Percentiles rank a stretch among this genome's conserved stretches.
Conservation (phyloP, 1,140 invertebrate species). For the Lasaia peninsularis region DNA sequence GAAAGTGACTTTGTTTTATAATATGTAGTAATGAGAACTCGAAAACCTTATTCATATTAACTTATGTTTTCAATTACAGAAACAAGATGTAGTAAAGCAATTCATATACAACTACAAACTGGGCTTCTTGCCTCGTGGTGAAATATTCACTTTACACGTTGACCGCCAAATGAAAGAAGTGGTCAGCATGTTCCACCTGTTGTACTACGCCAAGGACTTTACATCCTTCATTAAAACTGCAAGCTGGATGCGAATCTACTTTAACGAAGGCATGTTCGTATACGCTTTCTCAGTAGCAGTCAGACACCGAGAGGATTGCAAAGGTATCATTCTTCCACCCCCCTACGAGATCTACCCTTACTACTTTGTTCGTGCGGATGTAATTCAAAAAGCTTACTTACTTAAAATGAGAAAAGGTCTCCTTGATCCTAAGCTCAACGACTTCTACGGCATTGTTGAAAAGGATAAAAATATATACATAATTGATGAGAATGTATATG, state of each 20-base stretch:
- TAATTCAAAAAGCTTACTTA: constrained; percentile 79
- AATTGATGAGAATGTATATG: constrained; percentile 63
- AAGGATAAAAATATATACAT: constrained; percentile 61
- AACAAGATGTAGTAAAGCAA: constrained; percentile 78
- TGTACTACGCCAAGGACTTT: constrained; percentile 83
- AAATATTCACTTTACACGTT: constrained; percentile 80
- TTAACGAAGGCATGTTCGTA: constrained; percentile 82
- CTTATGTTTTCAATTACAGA: constrained; percentile 54
- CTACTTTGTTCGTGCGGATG: constrained; percentile 79
- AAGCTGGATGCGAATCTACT: constrained; percentile 80
- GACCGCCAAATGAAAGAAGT: constrained; percentile 80
- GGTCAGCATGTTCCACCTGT: constrained; percentile 81
- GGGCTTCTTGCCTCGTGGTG: constrained; percentile 77
- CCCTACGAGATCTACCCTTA: constrained; percentile 83
- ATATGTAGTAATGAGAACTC: no score
- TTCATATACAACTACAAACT: constrained; percentile 78
- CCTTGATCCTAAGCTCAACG: constrained; percentile 55
- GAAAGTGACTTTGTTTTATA: no score
- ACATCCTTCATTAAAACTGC: constrained; percentile 79
- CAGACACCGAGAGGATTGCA: constrained; percentile 80
- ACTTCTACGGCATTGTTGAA: constrained; percentile 65
- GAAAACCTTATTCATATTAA: no score
- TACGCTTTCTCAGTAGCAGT: constrained; percentile 80
- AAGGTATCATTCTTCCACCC: constrained; percentile 79
- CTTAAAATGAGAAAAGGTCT: constrained; percentile 75